Evolutionary conservation across 1,140 invertebrate genomes (phyloP), one percentile per base, ranked within the genome.

Genomic region (Sarcophaga bullata): DNA sequence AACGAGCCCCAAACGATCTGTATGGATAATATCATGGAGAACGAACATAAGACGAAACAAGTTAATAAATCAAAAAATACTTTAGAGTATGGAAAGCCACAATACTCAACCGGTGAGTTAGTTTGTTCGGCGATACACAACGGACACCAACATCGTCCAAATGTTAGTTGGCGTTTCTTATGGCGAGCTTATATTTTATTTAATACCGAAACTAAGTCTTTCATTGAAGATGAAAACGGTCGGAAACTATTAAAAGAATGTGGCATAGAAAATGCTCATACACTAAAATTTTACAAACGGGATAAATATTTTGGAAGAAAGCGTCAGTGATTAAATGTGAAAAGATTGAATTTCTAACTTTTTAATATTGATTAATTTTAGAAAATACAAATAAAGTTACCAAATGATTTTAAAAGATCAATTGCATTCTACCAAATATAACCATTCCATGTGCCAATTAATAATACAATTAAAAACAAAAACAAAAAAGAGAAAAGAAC

Each of bases 111-210:
- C 58, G 88, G 88, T 81, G 88, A 89, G 84, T 89, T 89, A 88
- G 87, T 89, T 82, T 82, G 86, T 85, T 88, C 88, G 58, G 84
- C 83, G 82, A 84, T 81, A 84, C 86, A 86, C 83, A 88, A 85
- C 87, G 86, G 88, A 49, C 87, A 88, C 81, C 84, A 86, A 81
- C 88, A 90, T 84, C 85, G 87, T 68, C 84, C 91, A 80, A 91
- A 92, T 84, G 91, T 95, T 19, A 94, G 93, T 86, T 95, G 94
- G 94, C 91, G 90, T 54, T 94, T 94, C 89, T 88, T 95, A 84
- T 95, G 94, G 94, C 92, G 91, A 84, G 93, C 92, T 13, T 93
- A 93, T 86, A 91, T 92, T 90, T 87, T 95, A 17, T 91, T 91
- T 82, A 87, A 89, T 84, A 84, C 87, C 84, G 87, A 87, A 48